These are phyloP conservation scores for Lophura nycthemera DNA, from an alignment of 2,113 vertebrate genomes.

Conservation along the genomic window DNA sequence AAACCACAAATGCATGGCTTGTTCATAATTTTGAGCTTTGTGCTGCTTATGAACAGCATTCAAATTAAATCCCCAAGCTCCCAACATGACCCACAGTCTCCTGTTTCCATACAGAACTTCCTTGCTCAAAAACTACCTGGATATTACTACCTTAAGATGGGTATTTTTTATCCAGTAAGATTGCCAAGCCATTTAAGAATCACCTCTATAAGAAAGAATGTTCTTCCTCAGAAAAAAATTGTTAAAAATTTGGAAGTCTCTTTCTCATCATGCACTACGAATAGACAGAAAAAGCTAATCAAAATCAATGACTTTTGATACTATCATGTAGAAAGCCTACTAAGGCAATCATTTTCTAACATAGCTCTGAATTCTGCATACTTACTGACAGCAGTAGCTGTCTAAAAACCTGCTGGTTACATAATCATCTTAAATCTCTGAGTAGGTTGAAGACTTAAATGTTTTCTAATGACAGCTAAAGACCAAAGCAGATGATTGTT, in stretches of 20 bases:
- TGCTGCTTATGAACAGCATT: background rate
- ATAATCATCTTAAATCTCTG: constrained; percentile 26
- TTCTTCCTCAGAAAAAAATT: background rate
- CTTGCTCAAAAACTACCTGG: background rate
- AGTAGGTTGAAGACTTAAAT: background rate
- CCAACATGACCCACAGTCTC: background rate
- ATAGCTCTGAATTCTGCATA: background rate
- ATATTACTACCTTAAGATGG: background rate
- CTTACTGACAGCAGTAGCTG: background rate
- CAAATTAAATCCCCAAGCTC: background rate
- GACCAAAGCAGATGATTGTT: constrained; percentile 18
- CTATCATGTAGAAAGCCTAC: background rate
- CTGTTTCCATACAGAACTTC: background rate
- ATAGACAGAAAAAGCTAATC: background rate
- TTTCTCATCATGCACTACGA: background rate
- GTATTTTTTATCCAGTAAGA: background rate
- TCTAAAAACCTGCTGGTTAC: background rate
- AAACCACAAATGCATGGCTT: background rate
- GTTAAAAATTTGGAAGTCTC: background rate
- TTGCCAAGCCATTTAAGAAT: background rate
- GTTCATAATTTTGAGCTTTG: background rate
- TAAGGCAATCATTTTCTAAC: background rate
- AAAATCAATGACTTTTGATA: background rate
- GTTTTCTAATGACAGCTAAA: background rate
- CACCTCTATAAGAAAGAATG: background rate